Evolutionary conservation across 2,797 vertebrate species (phyloP), one percentile per base, ranked within the genome.

Genomic region (Takifugu ocellatus): DNA sequence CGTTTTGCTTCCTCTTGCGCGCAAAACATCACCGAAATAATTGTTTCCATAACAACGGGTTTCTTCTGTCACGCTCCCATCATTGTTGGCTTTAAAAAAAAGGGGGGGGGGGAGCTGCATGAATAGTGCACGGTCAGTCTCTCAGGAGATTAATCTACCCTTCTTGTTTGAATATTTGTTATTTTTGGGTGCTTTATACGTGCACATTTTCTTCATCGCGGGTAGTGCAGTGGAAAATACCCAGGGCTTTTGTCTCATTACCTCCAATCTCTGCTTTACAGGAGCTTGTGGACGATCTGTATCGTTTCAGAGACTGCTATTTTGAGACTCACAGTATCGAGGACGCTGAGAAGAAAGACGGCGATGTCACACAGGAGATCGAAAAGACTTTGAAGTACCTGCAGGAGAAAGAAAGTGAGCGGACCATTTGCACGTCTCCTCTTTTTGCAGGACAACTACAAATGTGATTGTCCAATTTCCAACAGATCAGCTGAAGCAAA

Each of bases 251-350:
- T 46, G 1, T n/a, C 21, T 21, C n/a, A 46, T 46, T 21, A 2
- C 17, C 16, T 46, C 44, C 44, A 11, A n/a, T 44, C 9, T 24
- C 9, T 24, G 1, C 17, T 27, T 59, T 25, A 2, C 74, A 97
- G 95, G 93, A 92, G 55, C 85, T 94, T 1, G 94, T 97, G 62
- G 92, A 95, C 77, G 87, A 85, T 16, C 86, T 96, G 3, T 94
- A 94, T 74, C 69, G 78, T 46, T 96, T 94, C 77, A 88, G 94
- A 81, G 95, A 96, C 56, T 81, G 88, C 76, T 96, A 96, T 78
- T 95, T 96, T 54, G 94, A 95, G 79, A 92, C 88, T 12, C 94
- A 93, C 50, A 67, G 85, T 44, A 88, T 94, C 45, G 93, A 93
- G 65, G 89, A 94, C 68, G 94, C 94, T 21, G 85, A 77, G 0